phyloP scores from a whole-genome alignment of 2,113 vertebrate species.

The Eidolon helvum region DNA sequence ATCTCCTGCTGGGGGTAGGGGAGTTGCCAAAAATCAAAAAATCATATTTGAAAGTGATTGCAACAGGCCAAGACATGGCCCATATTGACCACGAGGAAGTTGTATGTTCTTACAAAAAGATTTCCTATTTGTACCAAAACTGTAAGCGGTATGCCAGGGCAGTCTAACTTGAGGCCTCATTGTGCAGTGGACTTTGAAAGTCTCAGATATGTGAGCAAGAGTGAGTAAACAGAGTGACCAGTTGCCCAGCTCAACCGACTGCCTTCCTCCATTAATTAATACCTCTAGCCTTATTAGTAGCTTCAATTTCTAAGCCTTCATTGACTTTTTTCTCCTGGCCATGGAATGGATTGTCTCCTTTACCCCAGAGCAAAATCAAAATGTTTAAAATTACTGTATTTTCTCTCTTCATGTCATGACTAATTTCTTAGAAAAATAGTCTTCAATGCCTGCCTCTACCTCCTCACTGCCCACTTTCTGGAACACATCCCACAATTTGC shows the following conservation, averaged over 20 bases:
- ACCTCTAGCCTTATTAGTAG: neutral
- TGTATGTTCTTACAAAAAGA: neutral
- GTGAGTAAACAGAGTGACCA: neutral
- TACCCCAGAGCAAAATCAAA: neutral
- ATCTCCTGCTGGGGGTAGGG: neutral
- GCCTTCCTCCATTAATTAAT: neutral
- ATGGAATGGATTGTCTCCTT: neutral
- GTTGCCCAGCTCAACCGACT: neutral
- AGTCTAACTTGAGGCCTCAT: neutral
- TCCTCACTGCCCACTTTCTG: slow-evolving; percentile 1
- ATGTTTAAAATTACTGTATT: neutral
- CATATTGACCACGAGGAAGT: neutral
- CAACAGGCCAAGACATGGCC: neutral
- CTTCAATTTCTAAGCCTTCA: neutral
- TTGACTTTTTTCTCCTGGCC: neutral
- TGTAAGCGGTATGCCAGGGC: neutral
- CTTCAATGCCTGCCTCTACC: neutral
- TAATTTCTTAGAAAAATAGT: slow-evolving; percentile 15
- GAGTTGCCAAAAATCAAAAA: neutral
- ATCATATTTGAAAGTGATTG: neutral
- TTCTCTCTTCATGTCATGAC: neutral
- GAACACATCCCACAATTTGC: neutral
- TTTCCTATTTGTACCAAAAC: neutral
- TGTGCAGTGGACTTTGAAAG: neutral
- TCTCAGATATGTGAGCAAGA: neutral